These are phyloP conservation scores for Dipodomys spectabilis DNA, from an alignment of 2,113 vertebrate species.

Conservation along the genomic window DNA sequence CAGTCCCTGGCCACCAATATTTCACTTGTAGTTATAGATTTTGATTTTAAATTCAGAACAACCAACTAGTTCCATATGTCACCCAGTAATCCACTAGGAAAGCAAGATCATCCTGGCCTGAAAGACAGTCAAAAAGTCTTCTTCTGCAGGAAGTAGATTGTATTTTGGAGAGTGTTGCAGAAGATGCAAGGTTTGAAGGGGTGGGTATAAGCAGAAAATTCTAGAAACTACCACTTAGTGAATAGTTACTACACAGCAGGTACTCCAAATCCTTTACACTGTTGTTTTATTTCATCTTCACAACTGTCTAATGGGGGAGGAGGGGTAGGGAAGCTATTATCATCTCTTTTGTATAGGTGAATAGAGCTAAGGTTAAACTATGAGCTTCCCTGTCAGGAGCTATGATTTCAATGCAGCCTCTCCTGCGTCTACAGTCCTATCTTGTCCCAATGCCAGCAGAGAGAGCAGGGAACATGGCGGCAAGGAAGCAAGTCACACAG, in stretches of 20 bases:
- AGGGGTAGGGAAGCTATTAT: background rate
- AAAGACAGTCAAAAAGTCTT: background rate
- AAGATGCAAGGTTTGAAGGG: conserved; percentile 1
- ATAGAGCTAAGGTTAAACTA: background rate
- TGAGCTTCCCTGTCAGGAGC: background rate
- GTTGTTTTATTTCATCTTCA: background rate
- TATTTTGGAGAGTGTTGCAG: background rate
- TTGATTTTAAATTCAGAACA: background rate
- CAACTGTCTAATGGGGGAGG: background rate
- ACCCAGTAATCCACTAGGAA: background rate
- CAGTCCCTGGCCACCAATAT: background rate
- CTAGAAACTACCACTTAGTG: background rate
- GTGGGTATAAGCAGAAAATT: background rate
- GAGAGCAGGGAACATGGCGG: background rate
- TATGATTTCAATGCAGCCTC: background rate
- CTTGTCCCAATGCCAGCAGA: background rate
- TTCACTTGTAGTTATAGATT: background rate
- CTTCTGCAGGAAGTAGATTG: background rate
- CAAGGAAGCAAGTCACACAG: background rate
- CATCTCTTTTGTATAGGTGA: background rate
- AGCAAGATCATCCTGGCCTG: background rate
- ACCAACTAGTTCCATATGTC: background rate
- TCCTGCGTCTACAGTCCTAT: background rate
- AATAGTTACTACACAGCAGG: background rate
- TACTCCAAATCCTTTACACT: background rate